Evolutionary conservation across 2,113 vertebrate genomes (phyloP).

Genomic region (Phrynocephalus versicolor): DNA sequence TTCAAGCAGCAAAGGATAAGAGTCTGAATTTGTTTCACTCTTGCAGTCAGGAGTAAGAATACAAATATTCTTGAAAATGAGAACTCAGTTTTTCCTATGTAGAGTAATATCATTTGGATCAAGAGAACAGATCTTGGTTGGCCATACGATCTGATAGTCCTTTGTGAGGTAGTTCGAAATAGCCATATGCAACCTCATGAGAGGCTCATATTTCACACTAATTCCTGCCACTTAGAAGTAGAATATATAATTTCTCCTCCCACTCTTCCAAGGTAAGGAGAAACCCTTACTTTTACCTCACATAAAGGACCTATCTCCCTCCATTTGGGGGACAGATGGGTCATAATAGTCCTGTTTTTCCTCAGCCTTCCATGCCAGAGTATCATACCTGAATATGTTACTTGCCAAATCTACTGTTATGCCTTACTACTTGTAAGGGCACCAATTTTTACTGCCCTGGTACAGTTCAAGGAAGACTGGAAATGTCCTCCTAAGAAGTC

Average conservation of each 20-base stretch:
- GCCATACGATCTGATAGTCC: not conserved
- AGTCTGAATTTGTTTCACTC: not conserved
- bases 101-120: too few species aligned
- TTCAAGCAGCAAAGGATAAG: not conserved
- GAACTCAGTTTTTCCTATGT: too few species aligned
- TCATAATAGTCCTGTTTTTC: not conserved
- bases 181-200: not conserved
- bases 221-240: not conserved
- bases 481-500: too few species aligned
- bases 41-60: not conserved
- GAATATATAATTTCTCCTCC: not conserved
- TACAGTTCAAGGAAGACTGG: too few species aligned
- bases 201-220: not conserved
- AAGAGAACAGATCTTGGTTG: not conserved
- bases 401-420: not conserved
- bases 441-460: not conserved
- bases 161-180: not conserved
- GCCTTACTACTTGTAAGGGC: not conserved
- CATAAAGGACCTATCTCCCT: not conserved
- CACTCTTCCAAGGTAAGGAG: not conserved
- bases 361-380: not conserved
- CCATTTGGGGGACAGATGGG: not conserved
- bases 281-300: too few species aligned
- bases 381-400: not conserved
- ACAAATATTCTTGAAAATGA: too few species aligned